A percentile compares a stretch with the other conserved stretches of the same genome.
These are phyloP conservation scores for Furnarius figulus DNA, from an alignment of 2,113 vertebrate genomes.

Conservation along the genomic window DNA sequence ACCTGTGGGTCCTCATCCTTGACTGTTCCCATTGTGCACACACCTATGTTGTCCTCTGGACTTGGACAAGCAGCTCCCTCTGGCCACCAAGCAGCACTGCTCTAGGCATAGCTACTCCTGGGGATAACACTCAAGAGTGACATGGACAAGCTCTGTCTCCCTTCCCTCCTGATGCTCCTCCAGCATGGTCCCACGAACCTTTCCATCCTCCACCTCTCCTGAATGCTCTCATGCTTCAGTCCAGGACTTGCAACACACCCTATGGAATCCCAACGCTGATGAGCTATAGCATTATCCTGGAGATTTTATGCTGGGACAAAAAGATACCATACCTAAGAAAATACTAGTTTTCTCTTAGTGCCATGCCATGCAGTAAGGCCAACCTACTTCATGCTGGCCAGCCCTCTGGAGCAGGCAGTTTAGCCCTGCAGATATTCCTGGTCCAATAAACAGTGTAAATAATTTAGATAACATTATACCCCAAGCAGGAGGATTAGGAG, in stretches of 20 bases:
- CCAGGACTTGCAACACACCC: background rate
- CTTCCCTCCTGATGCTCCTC: background rate
- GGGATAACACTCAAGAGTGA: background rate
- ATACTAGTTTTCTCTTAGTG: background rate
- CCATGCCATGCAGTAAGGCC: background rate
- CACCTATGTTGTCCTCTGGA: background rate
- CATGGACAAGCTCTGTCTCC: background rate
- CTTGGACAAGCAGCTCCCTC: background rate
- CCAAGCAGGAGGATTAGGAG: background rate
- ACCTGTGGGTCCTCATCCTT: background rate
- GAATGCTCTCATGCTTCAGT: background rate
- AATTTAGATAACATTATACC: background rate
- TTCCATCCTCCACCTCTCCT: background rate
- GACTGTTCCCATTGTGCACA: rapidly evolving
- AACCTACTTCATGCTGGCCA: background rate
- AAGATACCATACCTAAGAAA: background rate
- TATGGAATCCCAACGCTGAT: background rate
- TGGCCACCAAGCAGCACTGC: background rate
- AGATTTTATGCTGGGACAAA: background rate
- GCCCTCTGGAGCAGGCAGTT: background rate
- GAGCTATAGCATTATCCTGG: background rate
- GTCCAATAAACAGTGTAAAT: background rate
- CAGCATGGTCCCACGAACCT: background rate
- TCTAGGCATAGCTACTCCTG: background rate
- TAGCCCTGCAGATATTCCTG: background rate